These are phyloP conservation scores for Aphelocoma californica DNA, from an alignment of 2,797 vertebrate species.

Conservation along the genomic window DNA sequence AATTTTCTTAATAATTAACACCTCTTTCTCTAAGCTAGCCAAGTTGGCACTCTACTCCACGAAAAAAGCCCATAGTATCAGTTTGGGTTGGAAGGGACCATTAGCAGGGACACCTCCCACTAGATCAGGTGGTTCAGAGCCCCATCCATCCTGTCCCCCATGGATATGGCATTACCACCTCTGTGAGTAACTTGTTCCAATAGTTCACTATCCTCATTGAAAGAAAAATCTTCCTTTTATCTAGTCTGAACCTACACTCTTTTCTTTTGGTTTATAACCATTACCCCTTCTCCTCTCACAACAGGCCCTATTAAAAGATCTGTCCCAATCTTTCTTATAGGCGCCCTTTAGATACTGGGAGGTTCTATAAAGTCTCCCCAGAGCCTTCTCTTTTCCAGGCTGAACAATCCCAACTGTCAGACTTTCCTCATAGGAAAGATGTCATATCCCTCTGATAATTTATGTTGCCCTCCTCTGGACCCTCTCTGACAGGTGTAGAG, in stretches of 20 bases:
- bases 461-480: not conserved
- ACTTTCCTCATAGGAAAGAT: not conserved
- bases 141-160: not conserved
- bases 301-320: not conserved
- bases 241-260: not conserved
- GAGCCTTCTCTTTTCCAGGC: not conserved
- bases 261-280: not conserved
- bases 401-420: not conserved
- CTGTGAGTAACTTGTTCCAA: not conserved
- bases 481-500: accelerated
- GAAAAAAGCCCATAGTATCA: not conserved
- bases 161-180: not conserved
- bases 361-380: not conserved
- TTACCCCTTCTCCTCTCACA: not conserved
- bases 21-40: not conserved
- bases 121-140: not conserved
- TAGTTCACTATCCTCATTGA: accelerated
- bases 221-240: too few species aligned
- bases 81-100: not conserved
- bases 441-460: not conserved
- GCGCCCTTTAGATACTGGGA: not conserved
- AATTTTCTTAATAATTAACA: not conserved
- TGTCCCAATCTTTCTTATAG: not conserved
- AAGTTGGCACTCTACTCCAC: not conserved
- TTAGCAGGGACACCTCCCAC: not conserved